Evolutionary conservation across 30 jellyfish, hydroid and myxozoan species (phyloP).

Genomic region (Phacellophora camtschatica): DNA sequence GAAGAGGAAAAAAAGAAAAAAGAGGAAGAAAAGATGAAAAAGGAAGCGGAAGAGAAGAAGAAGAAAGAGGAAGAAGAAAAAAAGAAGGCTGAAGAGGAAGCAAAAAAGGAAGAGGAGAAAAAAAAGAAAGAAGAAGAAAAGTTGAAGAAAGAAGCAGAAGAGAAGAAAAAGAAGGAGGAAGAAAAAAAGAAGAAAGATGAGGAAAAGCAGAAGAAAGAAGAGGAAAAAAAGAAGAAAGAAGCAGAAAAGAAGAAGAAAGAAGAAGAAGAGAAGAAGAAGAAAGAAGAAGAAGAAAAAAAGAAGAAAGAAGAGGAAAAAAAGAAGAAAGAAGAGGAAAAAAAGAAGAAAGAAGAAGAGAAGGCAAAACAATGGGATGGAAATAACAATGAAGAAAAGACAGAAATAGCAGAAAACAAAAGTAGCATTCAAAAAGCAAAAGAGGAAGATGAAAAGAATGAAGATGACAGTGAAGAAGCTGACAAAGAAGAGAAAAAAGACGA

Average conservation of each 20-base stretch:
- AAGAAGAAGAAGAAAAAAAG: neutral
- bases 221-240: neutral
- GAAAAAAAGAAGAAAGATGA: neutral
- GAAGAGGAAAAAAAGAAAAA: neutral
- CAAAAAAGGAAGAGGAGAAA: neutral
- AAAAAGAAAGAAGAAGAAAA: neutral
- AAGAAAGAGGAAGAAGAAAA: neutral
- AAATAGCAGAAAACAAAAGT: slow-evolving; percentile 34
- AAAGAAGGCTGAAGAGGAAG: neutral
- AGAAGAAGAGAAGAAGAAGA: slow-evolving; percentile 10
- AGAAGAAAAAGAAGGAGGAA: neutral
- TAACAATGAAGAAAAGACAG: neutral
- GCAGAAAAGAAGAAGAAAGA: neutral
- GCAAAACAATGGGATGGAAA: neutral
- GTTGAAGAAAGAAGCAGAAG: neutral
- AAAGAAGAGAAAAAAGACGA: neutral
- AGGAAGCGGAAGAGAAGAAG: neutral
- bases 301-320: neutral
- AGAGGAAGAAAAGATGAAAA: neutral
- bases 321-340: neutral
- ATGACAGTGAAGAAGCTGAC: neutral
- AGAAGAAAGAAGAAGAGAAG: neutral
- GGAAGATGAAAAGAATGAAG: slow-evolving; percentile 31
- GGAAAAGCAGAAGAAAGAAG: neutral
- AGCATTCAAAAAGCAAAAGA: slow-evolving; percentile 14